Percentiles rank a stretch among this genome's conserved stretches.
These are phyloP conservation scores for Pollenia amentaria DNA, from an alignment of 2,888 invertebrate species.

Conservation along the genomic window DNA sequence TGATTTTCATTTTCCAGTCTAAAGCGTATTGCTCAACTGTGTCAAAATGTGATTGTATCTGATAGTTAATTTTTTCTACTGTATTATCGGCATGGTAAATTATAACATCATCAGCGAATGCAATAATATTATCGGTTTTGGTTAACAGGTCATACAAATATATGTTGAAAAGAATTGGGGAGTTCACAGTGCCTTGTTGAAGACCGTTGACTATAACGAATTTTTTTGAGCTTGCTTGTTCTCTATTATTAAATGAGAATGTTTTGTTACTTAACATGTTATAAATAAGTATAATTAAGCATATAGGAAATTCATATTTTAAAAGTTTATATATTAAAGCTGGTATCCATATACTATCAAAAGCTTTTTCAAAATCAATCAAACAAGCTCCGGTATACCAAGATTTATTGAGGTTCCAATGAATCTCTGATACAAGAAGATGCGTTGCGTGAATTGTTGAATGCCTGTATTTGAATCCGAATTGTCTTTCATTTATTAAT, in stretches of 20 bases:
- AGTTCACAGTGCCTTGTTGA: conserved; percentile 6
- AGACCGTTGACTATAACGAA: background rate
- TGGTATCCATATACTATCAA: conserved; percentile 43
- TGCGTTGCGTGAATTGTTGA: too few species aligned
- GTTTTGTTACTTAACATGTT: too few species aligned
- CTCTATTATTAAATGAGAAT: too few species aligned
- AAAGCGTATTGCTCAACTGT: too few species aligned
- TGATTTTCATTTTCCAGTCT: conserved; percentile 21
- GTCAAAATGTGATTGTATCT: conserved; percentile 25
- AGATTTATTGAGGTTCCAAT: background rate
- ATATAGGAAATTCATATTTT: conserved; percentile 15
- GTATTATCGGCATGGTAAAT: conserved; percentile 29
- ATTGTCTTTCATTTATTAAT: too few species aligned
- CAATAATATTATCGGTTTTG: conserved; percentile 39
- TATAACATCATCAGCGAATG: conserved; percentile 52
- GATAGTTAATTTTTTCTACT: conserved; percentile 35
- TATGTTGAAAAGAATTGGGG: conserved; percentile 16
- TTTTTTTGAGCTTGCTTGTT: too few species aligned
- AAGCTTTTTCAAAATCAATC: conserved; percentile 45
- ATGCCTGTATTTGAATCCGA: too few species aligned
- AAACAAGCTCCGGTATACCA: conserved; percentile 28
- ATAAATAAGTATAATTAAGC: too few species aligned
- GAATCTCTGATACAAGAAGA: too few species aligned
- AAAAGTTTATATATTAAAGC: conserved; percentile 32
- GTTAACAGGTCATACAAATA: conserved; percentile 22